These are phyloP conservation scores for Chaenocephalus aceratus DNA, from an alignment of 2,113 vertebrate species.

Conservation along the genomic window DNA sequence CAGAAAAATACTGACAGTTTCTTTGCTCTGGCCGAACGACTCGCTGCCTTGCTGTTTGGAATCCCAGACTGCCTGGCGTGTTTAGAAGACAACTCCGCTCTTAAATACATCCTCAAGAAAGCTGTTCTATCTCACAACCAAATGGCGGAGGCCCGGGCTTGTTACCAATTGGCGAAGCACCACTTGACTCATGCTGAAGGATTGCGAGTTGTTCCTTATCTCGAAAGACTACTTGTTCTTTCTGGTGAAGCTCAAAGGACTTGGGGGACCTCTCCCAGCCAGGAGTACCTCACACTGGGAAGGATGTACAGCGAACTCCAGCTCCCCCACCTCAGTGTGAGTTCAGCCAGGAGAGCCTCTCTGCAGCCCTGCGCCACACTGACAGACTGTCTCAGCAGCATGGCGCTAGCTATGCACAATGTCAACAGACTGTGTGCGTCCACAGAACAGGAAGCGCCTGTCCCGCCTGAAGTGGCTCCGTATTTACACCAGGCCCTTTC, in stretches of 20 bases:
- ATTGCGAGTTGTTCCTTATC: conserved; percentile 84
- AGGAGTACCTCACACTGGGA: conserved; percentile 85
- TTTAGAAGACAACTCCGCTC: conserved; percentile 80
- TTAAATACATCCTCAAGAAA: conserved; percentile 85
- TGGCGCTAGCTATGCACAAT: conserved; percentile 84
- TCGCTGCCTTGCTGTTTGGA: conserved; percentile 86
- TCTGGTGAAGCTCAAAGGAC: conserved; percentile 58
- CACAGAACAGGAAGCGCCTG: conserved; percentile 24
- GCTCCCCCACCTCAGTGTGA: conserved; percentile 84
- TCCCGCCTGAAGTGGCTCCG: conserved; percentile 84
- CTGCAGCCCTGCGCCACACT: conserved; percentile 67
- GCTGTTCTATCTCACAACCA: conserved; percentile 82
- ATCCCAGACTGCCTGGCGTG: conserved; percentile 77
- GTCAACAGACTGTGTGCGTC: conserved; percentile 52
- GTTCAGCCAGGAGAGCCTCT: conserved; percentile 81
- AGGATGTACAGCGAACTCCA: conserved; percentile 83
- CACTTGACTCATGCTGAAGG: conserved; percentile 75
- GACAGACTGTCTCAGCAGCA: conserved; percentile 77
- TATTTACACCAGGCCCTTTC: conserved; percentile 84
- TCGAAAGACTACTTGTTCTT: conserved; percentile 90
- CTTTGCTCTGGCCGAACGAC: conserved; percentile 83
- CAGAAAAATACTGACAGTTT: conserved; percentile 90
- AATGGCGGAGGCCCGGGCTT: conserved; percentile 87
- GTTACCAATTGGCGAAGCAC: conserved; percentile 87
- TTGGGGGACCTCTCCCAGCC: conserved; percentile 54